These are phyloP conservation scores for Serinus canaria DNA, from an alignment of 2,113 vertebrate species.

Conservation along the genomic window DNA sequence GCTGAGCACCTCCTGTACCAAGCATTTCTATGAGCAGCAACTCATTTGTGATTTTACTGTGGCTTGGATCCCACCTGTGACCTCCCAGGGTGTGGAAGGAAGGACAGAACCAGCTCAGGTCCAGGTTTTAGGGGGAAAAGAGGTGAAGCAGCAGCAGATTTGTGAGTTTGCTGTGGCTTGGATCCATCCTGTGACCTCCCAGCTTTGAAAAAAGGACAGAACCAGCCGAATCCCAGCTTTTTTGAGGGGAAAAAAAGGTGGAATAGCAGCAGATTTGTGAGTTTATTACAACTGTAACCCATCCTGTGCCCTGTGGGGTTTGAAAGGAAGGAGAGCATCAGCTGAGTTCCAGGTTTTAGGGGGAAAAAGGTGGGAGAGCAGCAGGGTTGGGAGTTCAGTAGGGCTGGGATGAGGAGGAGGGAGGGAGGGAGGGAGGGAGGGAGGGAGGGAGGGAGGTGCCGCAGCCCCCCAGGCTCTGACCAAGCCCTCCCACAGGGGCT, in stretches of 20 bases:
- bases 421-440: too few relatives aligned
- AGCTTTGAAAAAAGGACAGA: neutral
- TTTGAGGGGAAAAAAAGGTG: neutral
- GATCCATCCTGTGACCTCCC: neutral
- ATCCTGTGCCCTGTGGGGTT: neutral
- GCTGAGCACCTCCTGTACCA: neutral
- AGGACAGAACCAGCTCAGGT: neutral
- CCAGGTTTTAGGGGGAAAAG: neutral
- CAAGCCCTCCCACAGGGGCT: conserved; percentile 75
- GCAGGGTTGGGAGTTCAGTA: neutral
- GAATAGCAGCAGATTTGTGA: neutral
- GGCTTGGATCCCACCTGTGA: neutral
- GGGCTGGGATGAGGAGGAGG: neutral
- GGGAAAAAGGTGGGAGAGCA: neutral
- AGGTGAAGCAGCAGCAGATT: neutral
- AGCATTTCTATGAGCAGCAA: neutral
- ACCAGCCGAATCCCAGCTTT: neutral
- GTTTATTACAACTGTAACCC: neutral
- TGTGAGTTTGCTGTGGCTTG: neutral
- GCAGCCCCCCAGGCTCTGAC: neutral
- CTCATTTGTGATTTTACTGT: neutral
- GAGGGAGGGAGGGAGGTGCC: neutral
- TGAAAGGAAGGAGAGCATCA: neutral
- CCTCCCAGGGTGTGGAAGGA: neutral
- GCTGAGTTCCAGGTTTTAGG: neutral